Percentiles rank a stretch among this genome's conserved stretches.
Conservation (phyloP, 1,140 invertebrate species). For the Homalodisca vitripennis region DNA sequence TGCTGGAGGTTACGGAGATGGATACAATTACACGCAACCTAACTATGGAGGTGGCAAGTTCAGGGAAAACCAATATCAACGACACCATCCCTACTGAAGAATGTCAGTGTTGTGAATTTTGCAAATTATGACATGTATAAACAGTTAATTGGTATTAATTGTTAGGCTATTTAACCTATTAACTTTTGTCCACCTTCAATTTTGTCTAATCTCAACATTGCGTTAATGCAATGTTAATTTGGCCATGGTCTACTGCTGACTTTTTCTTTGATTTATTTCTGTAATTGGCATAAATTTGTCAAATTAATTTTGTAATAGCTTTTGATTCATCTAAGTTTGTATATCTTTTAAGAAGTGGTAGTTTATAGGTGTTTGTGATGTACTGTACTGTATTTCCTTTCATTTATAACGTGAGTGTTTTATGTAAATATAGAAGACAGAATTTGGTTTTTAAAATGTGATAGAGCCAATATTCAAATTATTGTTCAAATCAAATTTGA, state of each 20-base stretch:
- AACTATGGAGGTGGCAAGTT: slow-evolving; percentile 39
- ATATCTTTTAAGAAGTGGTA: not conserved
- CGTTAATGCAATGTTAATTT: not conserved
- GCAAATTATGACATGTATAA: not conserved
- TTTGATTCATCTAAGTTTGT: not conserved
- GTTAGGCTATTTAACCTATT: not conserved
- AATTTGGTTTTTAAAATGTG: no score
- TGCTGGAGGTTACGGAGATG: slow-evolving; percentile 48
- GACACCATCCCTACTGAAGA: slow-evolving; percentile 40
- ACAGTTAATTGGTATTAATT: not conserved
- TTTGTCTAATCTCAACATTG: not conserved
- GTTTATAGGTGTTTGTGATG: slow-evolving; percentile 10
- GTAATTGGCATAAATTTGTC: not conserved
- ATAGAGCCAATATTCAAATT: no score
- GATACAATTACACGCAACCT: slow-evolving; percentile 41
- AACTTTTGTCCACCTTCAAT: not conserved
- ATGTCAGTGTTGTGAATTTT: not conserved
- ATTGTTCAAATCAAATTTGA: no score
- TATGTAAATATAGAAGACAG: slow-evolving; percentile 8
- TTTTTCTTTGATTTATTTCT: not conserved
- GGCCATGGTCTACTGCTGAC: not conserved
- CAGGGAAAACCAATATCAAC: slow-evolving; percentile 38
- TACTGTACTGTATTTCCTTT: not conserved
- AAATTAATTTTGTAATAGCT: not conserved
- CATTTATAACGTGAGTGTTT: not conserved